Conservation (phyloP, 1,140 invertebrate genomes). For the Solenopsis fugax region DNA sequence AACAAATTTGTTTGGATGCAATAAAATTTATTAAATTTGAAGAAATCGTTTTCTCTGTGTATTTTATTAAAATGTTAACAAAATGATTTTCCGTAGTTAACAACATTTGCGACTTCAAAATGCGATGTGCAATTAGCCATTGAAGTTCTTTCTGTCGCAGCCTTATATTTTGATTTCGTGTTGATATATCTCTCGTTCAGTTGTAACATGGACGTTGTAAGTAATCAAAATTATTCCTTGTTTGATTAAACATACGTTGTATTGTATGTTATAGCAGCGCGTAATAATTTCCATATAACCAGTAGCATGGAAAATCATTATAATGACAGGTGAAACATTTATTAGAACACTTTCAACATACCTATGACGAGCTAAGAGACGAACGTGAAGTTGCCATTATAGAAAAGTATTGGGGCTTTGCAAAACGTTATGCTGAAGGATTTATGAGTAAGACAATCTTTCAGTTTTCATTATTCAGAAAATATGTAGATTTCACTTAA, state of each 20-base stretch:
- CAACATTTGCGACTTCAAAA: neutral
- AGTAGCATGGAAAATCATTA: constrained; percentile 17
- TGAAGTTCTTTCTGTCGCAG: neutral
- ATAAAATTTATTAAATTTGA: no score
- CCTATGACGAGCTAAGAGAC: constrained; percentile 26
- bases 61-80: neutral
- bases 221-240: neutral
- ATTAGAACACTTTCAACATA: constrained; percentile 21
- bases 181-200: neutral
- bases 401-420: constrained; percentile 30
- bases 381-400: constrained; percentile 31
- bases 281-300: neutral
- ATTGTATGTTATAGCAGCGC: neutral
- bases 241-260: neutral
- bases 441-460: constrained; percentile 26
- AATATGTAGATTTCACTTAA: neutral
- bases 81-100: constrained; percentile 6
- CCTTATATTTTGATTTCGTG: neutral
- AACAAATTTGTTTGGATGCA: no score
- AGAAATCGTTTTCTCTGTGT: no score
- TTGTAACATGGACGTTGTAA: constrained; percentile 19
- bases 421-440: constrained; percentile 7
- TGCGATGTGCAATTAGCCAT: neutral
- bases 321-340: constrained; percentile 27
- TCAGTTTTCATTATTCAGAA: neutral